Base-by-base conservation (phyloP, 1,140 invertebrate species). In the Drosophila santomea region DNA sequence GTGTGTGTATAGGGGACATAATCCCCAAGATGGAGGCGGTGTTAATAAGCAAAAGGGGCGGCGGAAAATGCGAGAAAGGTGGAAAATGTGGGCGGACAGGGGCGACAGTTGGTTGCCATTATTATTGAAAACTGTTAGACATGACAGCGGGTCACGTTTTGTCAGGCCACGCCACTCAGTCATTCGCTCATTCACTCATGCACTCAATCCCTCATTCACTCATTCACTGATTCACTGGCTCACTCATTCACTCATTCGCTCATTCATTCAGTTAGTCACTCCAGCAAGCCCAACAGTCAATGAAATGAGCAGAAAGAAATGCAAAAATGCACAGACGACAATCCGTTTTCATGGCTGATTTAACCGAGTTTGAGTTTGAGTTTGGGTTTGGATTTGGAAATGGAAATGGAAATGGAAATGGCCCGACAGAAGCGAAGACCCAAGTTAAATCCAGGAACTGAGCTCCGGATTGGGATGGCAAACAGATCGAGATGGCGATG, bases 321-420 rank as follows among this genome's bases (percentile, higher is more conserved):
- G 79, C 78, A 88, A 88, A 86, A 76, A 52, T 44, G 74, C 74
- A 76, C 75, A 76, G 72, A 86, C 83, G 79, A 86, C 83, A 86
- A 88, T 86, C 82, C 82, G 83, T 86, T 86, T 86, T 86, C 82
- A 86, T 86, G 82, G 83, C 83, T 86, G 82, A 86, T 86, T 86
- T 88, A 86, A 86, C 83, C 82, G 82, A 83, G 76, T 20, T 51
- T 28, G 28, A 35, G 48, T 32, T 47, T 47, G 44, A 12, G 28
- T 32, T 47, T 7, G 23, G 20, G 45, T 23, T 47, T 63, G 59
- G 80, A 63, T 71, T 20, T 20, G 20, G 20, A 20, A 1, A 1
- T 20, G 20, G 20, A 20, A 20, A 20, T 20, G 20, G 20, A 20
- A 20, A 20, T 78, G 82, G 64, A 76, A 75, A 69, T 64, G 45